Percentiles rank a stretch among this genome's conserved stretches.
These are phyloP conservation scores for Macrotrachela quadricornifera DNA, from an alignment of 1,140 invertebrate species.

Conservation along the genomic window DNA sequence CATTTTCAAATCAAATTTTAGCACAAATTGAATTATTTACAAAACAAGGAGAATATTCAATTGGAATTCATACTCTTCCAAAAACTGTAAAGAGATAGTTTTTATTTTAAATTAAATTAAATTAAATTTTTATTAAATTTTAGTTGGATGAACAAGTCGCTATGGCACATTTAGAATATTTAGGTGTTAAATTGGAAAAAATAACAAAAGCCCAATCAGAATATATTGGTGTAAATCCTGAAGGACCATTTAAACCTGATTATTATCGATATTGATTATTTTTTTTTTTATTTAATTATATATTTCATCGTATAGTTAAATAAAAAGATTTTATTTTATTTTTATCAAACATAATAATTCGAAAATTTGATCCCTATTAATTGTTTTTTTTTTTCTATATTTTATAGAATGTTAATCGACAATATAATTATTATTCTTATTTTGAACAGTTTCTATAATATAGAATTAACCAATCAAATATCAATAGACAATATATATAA, in stretches of 20 bases:
- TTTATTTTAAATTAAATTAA: constrained; percentile 40
- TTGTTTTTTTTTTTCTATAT: no score
- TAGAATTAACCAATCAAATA: no score
- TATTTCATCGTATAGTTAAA: no score
- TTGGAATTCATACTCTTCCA: constrained; percentile 76
- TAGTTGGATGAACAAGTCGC: constrained; percentile 93
- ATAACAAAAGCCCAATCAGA: constrained; percentile 60
- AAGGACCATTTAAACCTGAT: constrained; percentile 89
- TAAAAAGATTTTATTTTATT: no score
- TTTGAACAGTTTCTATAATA: no score
- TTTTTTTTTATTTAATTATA: no score
- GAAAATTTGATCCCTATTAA: no score
- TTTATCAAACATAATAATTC: no score
- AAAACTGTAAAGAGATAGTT: constrained; percentile 96
- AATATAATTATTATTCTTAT: no score
- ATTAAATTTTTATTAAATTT: constrained; percentile 15
- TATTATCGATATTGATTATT: constrained; percentile 96
- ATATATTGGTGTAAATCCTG: constrained; percentile 61
- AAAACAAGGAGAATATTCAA: constrained; percentile 38
- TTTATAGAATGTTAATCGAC: no score
- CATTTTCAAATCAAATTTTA: constrained; percentile 82
- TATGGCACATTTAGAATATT: constrained; percentile 71
- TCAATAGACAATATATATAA: no score
- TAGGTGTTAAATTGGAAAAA: constrained; percentile 85
- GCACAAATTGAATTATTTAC: constrained; percentile 86